A percentile compares a stretch with the other conserved stretches of the same genome.
Conservation (phyloP, 2,113 vertebrate species). For the Triplophysa rosa region DNA sequence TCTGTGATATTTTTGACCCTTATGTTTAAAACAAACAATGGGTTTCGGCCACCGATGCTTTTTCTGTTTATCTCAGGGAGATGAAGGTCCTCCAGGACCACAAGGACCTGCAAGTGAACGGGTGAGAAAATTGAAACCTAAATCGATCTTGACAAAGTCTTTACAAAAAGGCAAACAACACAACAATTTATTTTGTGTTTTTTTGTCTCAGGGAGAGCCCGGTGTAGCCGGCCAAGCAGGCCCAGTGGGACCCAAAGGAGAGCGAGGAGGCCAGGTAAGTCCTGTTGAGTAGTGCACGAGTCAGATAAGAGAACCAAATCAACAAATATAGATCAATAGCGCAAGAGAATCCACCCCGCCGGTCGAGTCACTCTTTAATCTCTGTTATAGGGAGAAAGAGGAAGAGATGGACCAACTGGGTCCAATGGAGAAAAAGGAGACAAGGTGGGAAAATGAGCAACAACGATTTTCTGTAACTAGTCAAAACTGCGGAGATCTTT, state of each 20-base stretch:
- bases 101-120: constrained; percentile 74
- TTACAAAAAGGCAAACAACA: neutral
- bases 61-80: constrained; percentile 61
- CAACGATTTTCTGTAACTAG: neutral
- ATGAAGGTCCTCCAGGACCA: constrained; percentile 74
- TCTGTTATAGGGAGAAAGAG: constrained; percentile 71
- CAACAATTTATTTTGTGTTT: neutral
- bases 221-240: constrained; percentile 71
- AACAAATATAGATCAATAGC: neutral
- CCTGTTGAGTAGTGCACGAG: too few relatives aligned
- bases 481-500: too few relatives aligned
- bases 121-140: constrained; percentile 60
- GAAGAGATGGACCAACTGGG: constrained; percentile 65
- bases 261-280: constrained; percentile 58
- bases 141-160: neutral
- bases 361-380: neutral
- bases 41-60: neutral
- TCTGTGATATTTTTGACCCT: too few relatives aligned
- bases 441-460: constrained; percentile 65
- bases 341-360: too few relatives aligned
- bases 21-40: too few relatives aligned
- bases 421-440: constrained; percentile 76
- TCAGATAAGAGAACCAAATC: neutral
- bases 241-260: constrained; percentile 67
- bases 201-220: constrained; percentile 65